Base-by-base conservation (phyloP, 1,140 invertebrate genomes). In the Rhizoglyphus robini region DNA sequence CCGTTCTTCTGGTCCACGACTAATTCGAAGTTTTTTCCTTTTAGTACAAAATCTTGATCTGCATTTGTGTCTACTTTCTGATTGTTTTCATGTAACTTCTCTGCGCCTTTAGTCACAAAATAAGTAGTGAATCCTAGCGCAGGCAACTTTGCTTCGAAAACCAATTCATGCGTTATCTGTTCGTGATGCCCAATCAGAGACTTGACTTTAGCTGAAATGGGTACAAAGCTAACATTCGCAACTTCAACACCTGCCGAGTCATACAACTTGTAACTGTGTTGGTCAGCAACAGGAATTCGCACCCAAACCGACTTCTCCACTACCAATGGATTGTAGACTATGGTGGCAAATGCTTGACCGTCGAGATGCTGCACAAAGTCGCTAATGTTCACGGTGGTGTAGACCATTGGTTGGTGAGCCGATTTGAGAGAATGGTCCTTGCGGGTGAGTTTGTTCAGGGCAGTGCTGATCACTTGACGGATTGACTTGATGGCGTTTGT, bases 321-420 rank as follows among this genome's bases (percentile, higher is more conserved):
- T 62, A 84, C 85, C 8, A 88, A 71, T 0, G 90, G 88, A 75
- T 96, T 97, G 73, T 90, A 88, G 2, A 90, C 70, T 0, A 84
- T 83, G 0, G 88, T 77, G 1, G 84, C 73, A 72, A 88, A 85
- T 67, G 80, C 48, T 5, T 81, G 73, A 36, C 77, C 76, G 5
- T 73, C 73, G 73, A 91, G 87, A 1, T 83, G 82, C 20, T 75
- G 46, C 27, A 66, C 63, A 70, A 81, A 83, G 49, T 73, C 69
- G 65, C 79, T 81, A 27, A 81, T 80, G 71, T 71, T 92, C 0
- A 84, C 70, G 34, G 80, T 69, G 38, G 71, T 62, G 13, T 65
- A 59, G 30, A 47, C 63, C 1, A 25, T 32, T 5, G 60, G 62
- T 49, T 57, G 59, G 3, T 18, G 15, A 79, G 82, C 83, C 15